phyloP scores from a whole-genome alignment of 2,888 invertebrate species.

The Scaptomyza parva region DNA sequence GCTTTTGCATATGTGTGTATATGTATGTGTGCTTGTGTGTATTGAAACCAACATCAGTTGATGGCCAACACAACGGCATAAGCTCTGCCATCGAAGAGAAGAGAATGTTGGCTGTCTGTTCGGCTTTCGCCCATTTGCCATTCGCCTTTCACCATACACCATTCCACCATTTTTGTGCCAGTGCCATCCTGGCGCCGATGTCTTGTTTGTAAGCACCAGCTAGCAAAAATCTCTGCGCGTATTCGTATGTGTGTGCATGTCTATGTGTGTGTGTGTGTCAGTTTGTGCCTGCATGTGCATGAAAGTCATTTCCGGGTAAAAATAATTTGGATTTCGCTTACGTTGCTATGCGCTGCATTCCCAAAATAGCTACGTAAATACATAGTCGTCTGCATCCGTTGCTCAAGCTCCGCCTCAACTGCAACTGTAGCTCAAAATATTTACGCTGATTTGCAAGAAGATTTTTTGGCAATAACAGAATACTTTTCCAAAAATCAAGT shows the following conservation, averaged over 20 bases:
- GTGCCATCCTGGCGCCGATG: constrained; percentile 34
- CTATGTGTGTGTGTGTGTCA: not conserved
- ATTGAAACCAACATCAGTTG: constrained; percentile 21
- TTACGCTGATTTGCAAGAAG: constrained; percentile 23
- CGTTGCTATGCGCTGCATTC: constrained; percentile 32
- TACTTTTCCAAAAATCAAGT: too few relatives aligned
- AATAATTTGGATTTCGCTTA: constrained; percentile 40
- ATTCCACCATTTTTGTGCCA: not conserved
- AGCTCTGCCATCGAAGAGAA: constrained; percentile 33
- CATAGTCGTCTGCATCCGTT: not conserved
- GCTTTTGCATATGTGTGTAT: not conserved
- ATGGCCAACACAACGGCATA: constrained; percentile 29
- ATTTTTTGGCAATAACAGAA: not conserved
- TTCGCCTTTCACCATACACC: constrained; percentile 3
- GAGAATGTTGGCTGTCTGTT: constrained; percentile 22
- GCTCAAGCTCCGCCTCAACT: constrained; percentile 15
- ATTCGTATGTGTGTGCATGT: not conserved
- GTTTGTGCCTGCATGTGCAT: constrained; percentile 9
- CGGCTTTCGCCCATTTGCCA: constrained; percentile 1
- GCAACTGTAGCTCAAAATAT: constrained; percentile 15
- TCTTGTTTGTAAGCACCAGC: constrained; percentile 18
- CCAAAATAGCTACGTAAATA: not conserved
- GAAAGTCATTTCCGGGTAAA: constrained; percentile 50
- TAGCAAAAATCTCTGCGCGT: not conserved
- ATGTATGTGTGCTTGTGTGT: constrained; percentile 9